Conservation (phyloP, 2,888 invertebrate genomes). For the Tetropium fuscum region DNA sequence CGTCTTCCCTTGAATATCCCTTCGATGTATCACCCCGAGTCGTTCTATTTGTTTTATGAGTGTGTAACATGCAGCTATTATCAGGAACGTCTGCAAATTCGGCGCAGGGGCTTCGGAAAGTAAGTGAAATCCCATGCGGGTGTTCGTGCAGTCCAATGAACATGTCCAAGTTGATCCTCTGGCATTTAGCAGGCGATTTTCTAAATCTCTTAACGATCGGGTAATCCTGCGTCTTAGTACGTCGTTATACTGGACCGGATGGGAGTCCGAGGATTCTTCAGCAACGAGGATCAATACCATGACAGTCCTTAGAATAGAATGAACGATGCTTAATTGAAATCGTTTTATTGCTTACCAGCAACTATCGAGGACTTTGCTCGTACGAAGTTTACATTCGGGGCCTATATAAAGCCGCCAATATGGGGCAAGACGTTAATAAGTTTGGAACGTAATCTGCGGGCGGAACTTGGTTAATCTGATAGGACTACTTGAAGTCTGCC, state of each 20-base stretch:
- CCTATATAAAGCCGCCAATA: constrained; percentile 14
- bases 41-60: constrained; percentile 38
- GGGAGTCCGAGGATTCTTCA: constrained; percentile 29
- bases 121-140: constrained; percentile 26
- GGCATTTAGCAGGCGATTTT: constrained; percentile 61
- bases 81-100: constrained; percentile 30
- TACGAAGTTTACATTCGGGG: constrained; percentile 3
- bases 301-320: constrained; percentile 32
- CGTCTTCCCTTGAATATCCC: too few relatives aligned
- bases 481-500: not conserved
- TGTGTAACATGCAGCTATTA: constrained; percentile 26
- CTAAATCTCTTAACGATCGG: constrained; percentile 62
- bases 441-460: constrained; percentile 7
- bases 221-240: constrained; percentile 56
- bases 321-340: constrained; percentile 40
- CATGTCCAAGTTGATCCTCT: constrained; percentile 60
- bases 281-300: constrained; percentile 39
- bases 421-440: not conserved
- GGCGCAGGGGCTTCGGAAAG: constrained; percentile 8
- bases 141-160: constrained; percentile 48
- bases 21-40: constrained; percentile 24
- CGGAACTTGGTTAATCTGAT: not conserved
- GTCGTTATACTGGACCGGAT: constrained; percentile 42
- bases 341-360: constrained; percentile 30
- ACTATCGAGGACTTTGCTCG: constrained; percentile 4